phyloP scores from a whole-genome alignment of 2,797 vertebrate genomes.

The Momotus momota region DNA sequence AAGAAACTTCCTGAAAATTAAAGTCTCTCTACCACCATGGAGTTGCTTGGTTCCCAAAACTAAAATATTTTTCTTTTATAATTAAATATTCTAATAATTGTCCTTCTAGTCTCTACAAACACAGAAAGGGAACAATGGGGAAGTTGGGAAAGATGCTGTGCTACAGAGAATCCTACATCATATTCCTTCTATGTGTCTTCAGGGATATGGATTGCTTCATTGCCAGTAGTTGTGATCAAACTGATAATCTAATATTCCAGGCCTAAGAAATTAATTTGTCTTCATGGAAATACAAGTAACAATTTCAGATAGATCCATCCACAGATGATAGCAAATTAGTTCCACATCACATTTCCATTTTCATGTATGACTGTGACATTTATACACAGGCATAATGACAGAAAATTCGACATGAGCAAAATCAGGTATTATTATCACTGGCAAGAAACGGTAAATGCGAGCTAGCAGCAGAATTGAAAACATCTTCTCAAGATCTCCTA shows the following conservation, averaged over 20 bases:
- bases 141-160: not conserved
- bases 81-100: not conserved
- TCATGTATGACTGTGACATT: constrained; percentile 23
- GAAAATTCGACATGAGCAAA: constrained; percentile 40
- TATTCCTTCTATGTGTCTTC: not conserved
- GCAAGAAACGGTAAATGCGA: constrained; percentile 70
- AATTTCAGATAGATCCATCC: constrained; percentile 16
- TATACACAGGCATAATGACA: constrained; percentile 15
- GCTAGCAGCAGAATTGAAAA: constrained; percentile 78
- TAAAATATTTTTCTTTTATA: not conserved
- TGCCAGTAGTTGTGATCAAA: not conserved
- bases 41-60: not conserved
- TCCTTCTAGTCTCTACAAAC: not conserved
- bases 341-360: constrained; percentile 36
- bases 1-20: not conserved
- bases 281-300: not conserved
- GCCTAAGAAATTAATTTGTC: not conserved
- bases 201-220: not conserved
- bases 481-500: constrained; percentile 67
- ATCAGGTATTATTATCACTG: constrained; percentile 70
- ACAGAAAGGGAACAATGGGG: not conserved
- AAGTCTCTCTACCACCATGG: accelerated
- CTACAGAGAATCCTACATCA: not conserved
- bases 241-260: not conserved
- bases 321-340: constrained; percentile 39